Conservation (phyloP, 2,797 vertebrate species). For the Pseudomugil gertrudae region DNA sequence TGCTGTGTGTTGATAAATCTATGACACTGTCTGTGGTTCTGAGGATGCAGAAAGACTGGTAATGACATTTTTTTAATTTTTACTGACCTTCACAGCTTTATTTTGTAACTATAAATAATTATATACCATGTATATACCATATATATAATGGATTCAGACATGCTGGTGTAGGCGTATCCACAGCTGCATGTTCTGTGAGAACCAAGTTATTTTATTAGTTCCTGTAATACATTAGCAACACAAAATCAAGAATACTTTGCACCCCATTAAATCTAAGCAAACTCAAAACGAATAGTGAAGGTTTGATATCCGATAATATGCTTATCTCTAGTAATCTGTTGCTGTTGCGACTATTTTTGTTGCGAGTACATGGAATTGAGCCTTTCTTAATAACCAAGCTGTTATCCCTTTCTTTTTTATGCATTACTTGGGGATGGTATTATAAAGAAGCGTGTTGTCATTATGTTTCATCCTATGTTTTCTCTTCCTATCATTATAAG, state of each 20-base stretch:
- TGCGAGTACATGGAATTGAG: no score
- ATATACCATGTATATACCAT: no score
- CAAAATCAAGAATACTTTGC: not conserved
- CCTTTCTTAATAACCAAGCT: not conserved
- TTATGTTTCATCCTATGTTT: not conserved
- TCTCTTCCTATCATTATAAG: not conserved
- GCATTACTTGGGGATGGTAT: not conserved
- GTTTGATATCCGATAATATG: not conserved
- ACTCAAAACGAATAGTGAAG: not conserved
- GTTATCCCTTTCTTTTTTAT: not conserved
- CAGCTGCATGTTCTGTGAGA: not conserved
- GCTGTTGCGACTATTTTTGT: not conserved
- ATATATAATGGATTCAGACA: no score
- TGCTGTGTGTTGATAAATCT: slow-evolving; percentile 11
- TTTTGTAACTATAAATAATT: not conserved
- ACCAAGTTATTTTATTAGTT: not conserved
- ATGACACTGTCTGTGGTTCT: not conserved
- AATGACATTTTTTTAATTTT: not conserved
- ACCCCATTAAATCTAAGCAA: not conserved
- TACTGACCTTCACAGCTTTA: not conserved
- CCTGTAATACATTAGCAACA: not conserved
- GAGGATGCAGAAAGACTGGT: not conserved
- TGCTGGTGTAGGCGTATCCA: not conserved
- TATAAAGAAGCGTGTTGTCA: not conserved
- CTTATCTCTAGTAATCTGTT: not conserved